phyloP scores from a whole-genome alignment of 2,113 vertebrate species.

The Pogona vitticeps region DNA sequence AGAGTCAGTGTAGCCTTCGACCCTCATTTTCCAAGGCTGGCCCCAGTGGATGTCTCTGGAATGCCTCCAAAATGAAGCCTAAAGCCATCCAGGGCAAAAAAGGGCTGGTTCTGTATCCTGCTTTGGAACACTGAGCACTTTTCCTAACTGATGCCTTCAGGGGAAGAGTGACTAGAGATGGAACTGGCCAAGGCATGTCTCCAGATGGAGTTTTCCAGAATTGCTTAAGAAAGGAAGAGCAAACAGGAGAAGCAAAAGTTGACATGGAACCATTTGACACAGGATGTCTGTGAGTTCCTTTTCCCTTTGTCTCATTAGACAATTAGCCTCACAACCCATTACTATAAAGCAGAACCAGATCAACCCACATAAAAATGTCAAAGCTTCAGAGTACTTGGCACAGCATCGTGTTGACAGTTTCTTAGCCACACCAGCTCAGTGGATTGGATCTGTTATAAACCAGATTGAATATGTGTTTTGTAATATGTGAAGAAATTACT shows the following conservation, averaged over 20 bases:
- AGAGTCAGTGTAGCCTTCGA: no score
- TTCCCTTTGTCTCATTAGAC: no score
- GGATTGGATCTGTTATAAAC: neutral
- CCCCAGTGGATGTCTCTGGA: no score
- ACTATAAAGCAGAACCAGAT: neutral
- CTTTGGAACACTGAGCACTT: no score
- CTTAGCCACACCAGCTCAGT: neutral
- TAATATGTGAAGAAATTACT: no score
- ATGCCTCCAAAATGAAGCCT: no score
- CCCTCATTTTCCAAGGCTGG: no score
- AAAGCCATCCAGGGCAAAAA: no score
- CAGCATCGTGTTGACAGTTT: neutral
- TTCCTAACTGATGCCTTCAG: no score
- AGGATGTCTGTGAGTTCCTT: neutral
- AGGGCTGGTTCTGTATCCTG: no score
- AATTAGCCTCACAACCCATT: neutral
- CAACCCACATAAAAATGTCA: neutral
- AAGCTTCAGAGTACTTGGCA: neutral
- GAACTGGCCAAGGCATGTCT: neutral
- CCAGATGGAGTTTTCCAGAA: neutral
- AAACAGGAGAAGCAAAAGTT: neutral
- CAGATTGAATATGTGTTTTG: neutral
- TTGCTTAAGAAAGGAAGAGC: neutral
- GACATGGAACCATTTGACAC: neutral
- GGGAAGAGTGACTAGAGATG: no score